Evolutionary conservation across 1,140 invertebrate genomes (phyloP).

Genomic region (Lerema accius): DNA sequence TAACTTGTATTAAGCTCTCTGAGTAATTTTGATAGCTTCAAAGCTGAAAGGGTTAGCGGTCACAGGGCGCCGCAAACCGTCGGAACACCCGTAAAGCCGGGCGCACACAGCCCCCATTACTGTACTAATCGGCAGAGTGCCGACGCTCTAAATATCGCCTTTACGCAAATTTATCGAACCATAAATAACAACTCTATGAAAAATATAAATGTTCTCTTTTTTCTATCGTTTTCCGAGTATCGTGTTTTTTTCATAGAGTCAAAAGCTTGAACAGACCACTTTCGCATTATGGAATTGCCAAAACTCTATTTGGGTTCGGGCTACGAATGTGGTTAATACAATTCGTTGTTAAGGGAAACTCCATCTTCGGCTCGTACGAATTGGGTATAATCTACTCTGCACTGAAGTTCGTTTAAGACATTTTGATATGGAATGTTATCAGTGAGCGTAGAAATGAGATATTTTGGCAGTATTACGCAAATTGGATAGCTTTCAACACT

Average conservation of each 20-base stretch:
- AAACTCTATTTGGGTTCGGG: constrained; percentile 72
- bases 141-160: constrained; percentile 76
- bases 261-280: constrained; percentile 82
- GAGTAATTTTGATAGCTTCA: constrained; percentile 73
- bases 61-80: constrained; percentile 50
- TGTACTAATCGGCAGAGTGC: constrained; percentile 80
- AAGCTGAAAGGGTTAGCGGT: constrained; percentile 68
- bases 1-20: constrained; percentile 51
- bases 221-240: constrained; percentile 80
- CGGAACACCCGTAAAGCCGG: constrained; percentile 54
- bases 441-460: constrained; percentile 82
- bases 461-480: constrained; percentile 83
- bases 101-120: constrained; percentile 56
- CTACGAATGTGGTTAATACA: constrained; percentile 48
- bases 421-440: constrained; percentile 45
- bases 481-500: constrained; percentile 83
- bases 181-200: constrained; percentile 81
- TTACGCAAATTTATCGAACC: constrained; percentile 76
- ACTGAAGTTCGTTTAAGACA: constrained; percentile 33
- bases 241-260: constrained; percentile 81
- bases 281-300: constrained; percentile 82
- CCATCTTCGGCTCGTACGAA: constrained; percentile 34
- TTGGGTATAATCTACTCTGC: constrained; percentile 34
- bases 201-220: constrained; percentile 81
- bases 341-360: constrained; percentile 25